Evolutionary conservation across 1,140 invertebrate species (phyloP).

Genomic region (Eupristina koningsbergeri): DNA sequence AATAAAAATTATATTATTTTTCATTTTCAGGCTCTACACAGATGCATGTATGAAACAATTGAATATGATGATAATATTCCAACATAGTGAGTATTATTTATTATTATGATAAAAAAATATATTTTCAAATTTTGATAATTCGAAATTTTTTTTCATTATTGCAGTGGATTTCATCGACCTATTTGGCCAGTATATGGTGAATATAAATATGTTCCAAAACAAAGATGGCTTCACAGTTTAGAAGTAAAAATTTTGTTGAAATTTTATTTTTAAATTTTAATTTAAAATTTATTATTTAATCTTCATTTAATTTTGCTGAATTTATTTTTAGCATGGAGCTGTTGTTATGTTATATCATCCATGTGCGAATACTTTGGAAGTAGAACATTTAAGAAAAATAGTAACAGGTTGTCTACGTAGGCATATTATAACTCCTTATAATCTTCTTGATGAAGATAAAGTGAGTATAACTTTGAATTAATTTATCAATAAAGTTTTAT

Average conservation of each 20-base stretch:
- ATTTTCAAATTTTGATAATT: constrained; percentile 1
- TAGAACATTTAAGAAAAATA: constrained; percentile 77
- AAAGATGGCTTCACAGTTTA: constrained; percentile 89
- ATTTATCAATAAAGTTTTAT: neutral
- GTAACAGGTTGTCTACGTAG: constrained; percentile 83
- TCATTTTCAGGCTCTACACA: constrained; percentile 76
- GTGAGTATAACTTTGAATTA: constrained; percentile 70
- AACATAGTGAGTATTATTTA: constrained; percentile 63
- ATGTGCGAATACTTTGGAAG: constrained; percentile 82
- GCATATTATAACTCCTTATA: constrained; percentile 87
- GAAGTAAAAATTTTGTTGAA: constrained; percentile 79
- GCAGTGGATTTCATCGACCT: constrained; percentile 85
- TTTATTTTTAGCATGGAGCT: constrained; percentile 80
- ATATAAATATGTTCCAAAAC: constrained; percentile 85
- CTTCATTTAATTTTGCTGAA: constrained; percentile 34
- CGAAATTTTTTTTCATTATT: constrained; percentile 58
- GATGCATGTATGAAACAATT: constrained; percentile 81
- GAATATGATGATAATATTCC: constrained; percentile 78
- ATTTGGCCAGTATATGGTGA: constrained; percentile 88
- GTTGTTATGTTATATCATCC: constrained; percentile 92
- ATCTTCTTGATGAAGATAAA: constrained; percentile 75
- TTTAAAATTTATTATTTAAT: constrained; percentile 32
- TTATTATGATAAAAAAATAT: constrained; percentile 15
- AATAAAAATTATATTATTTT: constrained; percentile 49
- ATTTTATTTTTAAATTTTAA: constrained; percentile 29